phyloP scores from a whole-genome alignment of 2,113 vertebrate genomes.

The Salvelinus namaycush region DNA sequence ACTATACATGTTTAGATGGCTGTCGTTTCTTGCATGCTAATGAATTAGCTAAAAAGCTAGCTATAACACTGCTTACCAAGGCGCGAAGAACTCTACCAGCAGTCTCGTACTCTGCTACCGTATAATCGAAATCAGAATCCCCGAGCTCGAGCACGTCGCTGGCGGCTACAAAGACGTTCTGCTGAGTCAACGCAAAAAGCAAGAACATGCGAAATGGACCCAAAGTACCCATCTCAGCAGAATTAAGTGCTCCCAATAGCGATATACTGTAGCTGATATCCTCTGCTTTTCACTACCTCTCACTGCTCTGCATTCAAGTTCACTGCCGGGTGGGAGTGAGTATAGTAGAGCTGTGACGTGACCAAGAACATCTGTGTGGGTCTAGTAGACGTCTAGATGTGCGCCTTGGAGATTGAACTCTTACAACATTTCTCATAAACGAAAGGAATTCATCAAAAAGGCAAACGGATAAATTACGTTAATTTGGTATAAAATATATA shows the following conservation, averaged over 20 bases:
- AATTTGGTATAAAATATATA: background rate
- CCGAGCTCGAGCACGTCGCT: constrained; percentile 37
- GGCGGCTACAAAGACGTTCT: background rate
- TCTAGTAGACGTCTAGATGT: no score
- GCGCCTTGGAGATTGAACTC: no score
- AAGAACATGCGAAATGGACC: background rate
- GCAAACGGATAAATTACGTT: background rate
- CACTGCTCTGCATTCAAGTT: no score
- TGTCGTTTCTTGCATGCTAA: background rate
- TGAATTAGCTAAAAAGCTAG: background rate
- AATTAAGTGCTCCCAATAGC: no score
- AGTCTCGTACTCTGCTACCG: constrained; percentile 22
- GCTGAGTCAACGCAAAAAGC: background rate
- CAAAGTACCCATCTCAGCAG: background rate
- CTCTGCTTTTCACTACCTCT: no score
- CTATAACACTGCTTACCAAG: constrained; percentile 27
- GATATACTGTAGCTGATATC: no score
- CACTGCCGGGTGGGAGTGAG: no score
- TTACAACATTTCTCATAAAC: no score
- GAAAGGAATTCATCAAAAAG: background rate
- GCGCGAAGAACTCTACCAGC: constrained; percentile 43
- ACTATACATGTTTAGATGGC: background rate
- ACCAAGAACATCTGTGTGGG: no score
- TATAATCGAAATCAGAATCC: constrained; percentile 27
- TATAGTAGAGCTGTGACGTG: no score